Evolutionary conservation across 2,797 vertebrate species (phyloP).

Genomic region (Syngnathus acus): DNA sequence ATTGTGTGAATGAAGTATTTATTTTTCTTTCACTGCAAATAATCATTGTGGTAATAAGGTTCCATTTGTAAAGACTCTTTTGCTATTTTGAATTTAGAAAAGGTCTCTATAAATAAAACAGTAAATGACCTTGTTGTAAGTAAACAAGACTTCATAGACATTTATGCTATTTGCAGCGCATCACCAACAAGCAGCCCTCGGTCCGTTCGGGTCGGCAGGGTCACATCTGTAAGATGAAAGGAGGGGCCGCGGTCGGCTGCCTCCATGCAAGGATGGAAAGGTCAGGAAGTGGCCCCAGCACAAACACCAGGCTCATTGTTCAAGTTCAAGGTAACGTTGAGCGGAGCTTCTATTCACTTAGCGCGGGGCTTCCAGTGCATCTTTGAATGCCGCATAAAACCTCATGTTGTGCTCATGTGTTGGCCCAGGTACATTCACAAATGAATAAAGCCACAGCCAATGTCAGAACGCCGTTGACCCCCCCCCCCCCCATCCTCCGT

Average conservation of each 20-base stretch:
- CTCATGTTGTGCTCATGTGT: slow-evolving; percentile 10
- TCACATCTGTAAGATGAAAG: slow-evolving; percentile 68
- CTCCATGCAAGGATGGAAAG: slow-evolving; percentile 55
- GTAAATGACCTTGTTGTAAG: background rate
- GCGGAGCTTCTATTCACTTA: slow-evolving; percentile 57
- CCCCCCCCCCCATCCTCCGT: slow-evolving; percentile 37
- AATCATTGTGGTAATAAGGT: background rate
- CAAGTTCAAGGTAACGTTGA: slow-evolving; percentile 70
- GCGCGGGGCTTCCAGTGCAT: slow-evolving; percentile 18
- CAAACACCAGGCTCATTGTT: slow-evolving; percentile 69
- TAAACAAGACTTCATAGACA: background rate
- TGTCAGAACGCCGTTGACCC: slow-evolving; percentile 41
- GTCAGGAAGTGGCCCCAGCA: slow-evolving; percentile 66
- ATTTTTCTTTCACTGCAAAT: background rate
- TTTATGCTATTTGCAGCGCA: background rate
- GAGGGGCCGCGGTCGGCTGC: slow-evolving; percentile 52
- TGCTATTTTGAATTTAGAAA: background rate
- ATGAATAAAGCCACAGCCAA: slow-evolving; percentile 63
- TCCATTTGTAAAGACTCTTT: background rate
- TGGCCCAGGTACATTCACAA: slow-evolving; percentile 50
- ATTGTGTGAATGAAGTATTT: slow-evolving; percentile 1
- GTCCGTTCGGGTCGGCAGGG: slow-evolving; percentile 36
- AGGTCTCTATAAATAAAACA: background rate
- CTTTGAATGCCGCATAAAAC: background rate
- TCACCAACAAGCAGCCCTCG: slow-evolving; percentile 24